Evolutionary conservation across 1,140 invertebrate species (phyloP).

Genomic region (Neodiprion fabricii): DNA sequence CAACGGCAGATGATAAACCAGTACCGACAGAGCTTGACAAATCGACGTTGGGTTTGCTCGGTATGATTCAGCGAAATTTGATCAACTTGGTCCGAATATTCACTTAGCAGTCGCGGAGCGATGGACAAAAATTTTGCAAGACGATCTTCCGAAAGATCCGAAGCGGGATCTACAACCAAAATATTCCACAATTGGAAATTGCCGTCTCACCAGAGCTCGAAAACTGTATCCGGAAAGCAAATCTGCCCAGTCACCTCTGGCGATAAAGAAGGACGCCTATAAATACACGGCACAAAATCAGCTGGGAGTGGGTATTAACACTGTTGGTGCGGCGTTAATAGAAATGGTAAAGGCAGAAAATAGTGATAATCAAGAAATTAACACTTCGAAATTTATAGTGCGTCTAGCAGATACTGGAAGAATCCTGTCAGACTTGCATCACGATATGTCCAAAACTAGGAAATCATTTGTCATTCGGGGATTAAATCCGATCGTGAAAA

Average conservation of each 20-base stretch:
- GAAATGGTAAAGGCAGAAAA: constrained; percentile 12
- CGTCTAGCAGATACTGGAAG: constrained; percentile 3
- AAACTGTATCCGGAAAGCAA: background rate
- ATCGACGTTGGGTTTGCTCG: background rate
- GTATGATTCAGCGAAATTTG: background rate
- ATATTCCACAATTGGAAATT: background rate
- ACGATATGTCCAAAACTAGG: constrained; percentile 17
- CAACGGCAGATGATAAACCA: background rate
- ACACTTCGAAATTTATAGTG: constrained; percentile 1
- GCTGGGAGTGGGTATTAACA: constrained; percentile 12
- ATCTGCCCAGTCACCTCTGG: background rate
- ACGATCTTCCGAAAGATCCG: background rate
- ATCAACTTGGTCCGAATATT: background rate
- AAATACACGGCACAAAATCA: background rate
- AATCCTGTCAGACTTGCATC: constrained; percentile 21
- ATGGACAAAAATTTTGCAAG: constrained; percentile 1
- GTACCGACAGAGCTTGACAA: background rate
- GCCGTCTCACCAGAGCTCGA: background rate
- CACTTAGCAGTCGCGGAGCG: background rate
- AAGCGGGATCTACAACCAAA: background rate
- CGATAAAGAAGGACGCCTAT: background rate
- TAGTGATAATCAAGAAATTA: background rate
- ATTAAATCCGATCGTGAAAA: constrained; percentile 16
- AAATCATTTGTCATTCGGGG: constrained; percentile 15
- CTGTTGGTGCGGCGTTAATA: constrained; percentile 12